Evolutionary conservation across 2,888 invertebrate species (phyloP).

Genomic region (Lasioglossum figueresi): DNA sequence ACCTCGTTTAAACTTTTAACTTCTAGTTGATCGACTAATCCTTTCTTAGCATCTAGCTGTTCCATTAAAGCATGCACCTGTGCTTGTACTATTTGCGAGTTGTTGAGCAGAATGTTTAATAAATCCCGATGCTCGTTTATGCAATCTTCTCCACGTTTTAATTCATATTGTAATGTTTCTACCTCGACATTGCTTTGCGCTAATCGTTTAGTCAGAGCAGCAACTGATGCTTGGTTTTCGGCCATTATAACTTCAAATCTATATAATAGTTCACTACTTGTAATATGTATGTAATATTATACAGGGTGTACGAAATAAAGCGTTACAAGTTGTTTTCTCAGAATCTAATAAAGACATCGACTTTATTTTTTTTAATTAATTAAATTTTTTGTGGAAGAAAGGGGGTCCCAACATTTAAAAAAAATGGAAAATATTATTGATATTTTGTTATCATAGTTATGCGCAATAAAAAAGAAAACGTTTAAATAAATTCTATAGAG

Average conservation of each 20-base stretch:
- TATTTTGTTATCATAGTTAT: no score
- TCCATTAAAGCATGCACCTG: slow-evolving; percentile 75
- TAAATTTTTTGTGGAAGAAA: no score
- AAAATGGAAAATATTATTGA: no score
- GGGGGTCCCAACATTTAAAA: no score
- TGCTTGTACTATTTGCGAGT: slow-evolving; percentile 76
- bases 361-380: no score
- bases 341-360: no score
- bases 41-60: slow-evolving; percentile 74
- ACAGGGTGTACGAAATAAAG: neutral
- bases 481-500: no score
- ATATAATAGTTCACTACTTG: slow-evolving; percentile 10
- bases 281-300: neutral
- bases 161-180: slow-evolving; percentile 76
- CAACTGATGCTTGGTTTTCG: slow-evolving; percentile 80
- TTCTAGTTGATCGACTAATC: slow-evolving; percentile 76
- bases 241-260: slow-evolving; percentile 80
- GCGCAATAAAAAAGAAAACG: no score
- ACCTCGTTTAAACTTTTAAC: slow-evolving; percentile 74
- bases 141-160: slow-evolving; percentile 74
- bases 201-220: slow-evolving; percentile 76
- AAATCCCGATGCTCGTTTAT: slow-evolving; percentile 76
- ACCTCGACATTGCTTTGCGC: slow-evolving; percentile 79
- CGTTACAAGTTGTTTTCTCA: no score
- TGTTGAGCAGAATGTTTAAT: slow-evolving; percentile 74